Evolutionary conservation across 2,113 vertebrate species (phyloP), one percentile per base, ranked within the genome.

Genomic region (Ascaphus truei): DNA sequence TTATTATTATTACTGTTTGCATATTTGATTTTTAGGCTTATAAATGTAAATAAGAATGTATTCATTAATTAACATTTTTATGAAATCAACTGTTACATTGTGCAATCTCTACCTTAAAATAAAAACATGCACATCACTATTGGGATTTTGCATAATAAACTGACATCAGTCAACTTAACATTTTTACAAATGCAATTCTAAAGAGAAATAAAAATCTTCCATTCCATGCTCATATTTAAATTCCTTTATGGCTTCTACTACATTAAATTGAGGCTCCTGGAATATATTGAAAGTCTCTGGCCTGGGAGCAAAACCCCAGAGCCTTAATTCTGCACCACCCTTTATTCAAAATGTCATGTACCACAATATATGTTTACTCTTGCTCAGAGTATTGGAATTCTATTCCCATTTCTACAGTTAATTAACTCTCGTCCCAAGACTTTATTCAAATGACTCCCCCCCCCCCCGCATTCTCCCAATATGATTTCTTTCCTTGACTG

Each of bases 311-410:
- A 23, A 39, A 43, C 34, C 16, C 27, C n/a, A 10, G 29, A 25
- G 48, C 30, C 22, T 9, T 33, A 23, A 63, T 37, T 33, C 31
- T 26, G 25, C 13, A 41, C 22, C 43, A n/a, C 43, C 12, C 47
- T 48, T 48, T 43, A 34, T 47, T 62, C 45, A 31, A 66, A 66
- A 66, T 66, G 63, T 66, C 51, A 66, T 55, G 53, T 55, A 31
- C 51, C 56, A 5, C 51, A 33, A 43, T 56, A 47, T 47, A 55
- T 66, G 37, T 66, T 66, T 66, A 66, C 63, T 48, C 29, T 33
- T 56, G 34, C 34, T 56, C 50, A 66, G n/a, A 43, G 50, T 16
- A 16, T 16, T 23, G 36, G 18, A 33, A 31, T 66, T 52, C 3
- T 66, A 9, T 56, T 47, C 51, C 36, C 51, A 3, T 1, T 4